These are phyloP conservation scores for Pseudoips prasinana DNA, from an alignment of 2,888 invertebrate genomes.

Conservation along the genomic window DNA sequence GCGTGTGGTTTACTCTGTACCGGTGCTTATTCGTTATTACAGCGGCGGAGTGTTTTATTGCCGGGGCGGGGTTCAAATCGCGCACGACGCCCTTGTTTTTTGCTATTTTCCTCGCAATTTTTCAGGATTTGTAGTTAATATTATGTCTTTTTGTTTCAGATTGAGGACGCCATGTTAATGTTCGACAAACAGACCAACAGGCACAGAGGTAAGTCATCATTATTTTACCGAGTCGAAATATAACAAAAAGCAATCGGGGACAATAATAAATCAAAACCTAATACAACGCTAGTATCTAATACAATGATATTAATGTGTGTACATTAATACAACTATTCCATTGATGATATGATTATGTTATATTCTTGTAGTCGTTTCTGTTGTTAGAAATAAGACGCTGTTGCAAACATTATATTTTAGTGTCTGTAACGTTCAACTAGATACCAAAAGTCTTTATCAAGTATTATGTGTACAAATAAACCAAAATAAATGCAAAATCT, in stretches of 20 bases:
- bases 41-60: constrained; percentile 80
- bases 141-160: constrained; percentile 88
- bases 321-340: constrained; percentile 31
- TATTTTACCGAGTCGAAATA: constrained; percentile 18
- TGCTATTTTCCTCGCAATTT: constrained; percentile 61
- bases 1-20: constrained; percentile 81
- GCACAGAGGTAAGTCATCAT: constrained; percentile 96
- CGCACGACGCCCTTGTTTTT: constrained; percentile 73
- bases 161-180: constrained; percentile 99
- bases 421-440: too few relatives aligned
- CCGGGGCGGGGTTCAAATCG: constrained; percentile 75
- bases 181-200: constrained; percentile 99
- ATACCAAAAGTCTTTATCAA: too few relatives aligned
- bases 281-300: constrained; percentile 24
- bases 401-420: too few relatives aligned
- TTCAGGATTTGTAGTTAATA: constrained; percentile 64
- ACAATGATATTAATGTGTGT: constrained; percentile 23
- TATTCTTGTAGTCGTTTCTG: too few relatives aligned
- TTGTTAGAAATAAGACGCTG: too few relatives aligned
- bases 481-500: constrained; percentile 36
- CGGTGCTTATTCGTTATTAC: constrained; percentile 82
- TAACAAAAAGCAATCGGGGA: constrained; percentile 26
- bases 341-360: constrained; percentile 19
- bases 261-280: too few relatives aligned
- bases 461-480: constrained; percentile 20